phyloP scores from a whole-genome alignment of 2,113 vertebrate species.

The Riparia riparia region DNA sequence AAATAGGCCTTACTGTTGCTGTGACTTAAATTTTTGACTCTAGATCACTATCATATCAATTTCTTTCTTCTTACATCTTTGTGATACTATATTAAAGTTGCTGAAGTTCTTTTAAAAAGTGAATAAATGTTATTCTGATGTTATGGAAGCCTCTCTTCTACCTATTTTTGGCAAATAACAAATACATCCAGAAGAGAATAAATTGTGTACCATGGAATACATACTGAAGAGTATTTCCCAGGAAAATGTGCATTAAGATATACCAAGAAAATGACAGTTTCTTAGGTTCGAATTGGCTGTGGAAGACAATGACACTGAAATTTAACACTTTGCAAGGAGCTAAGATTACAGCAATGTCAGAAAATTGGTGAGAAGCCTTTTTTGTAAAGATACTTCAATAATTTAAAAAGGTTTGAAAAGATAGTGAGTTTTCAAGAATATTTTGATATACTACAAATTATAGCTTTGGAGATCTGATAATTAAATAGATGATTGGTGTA shows the following conservation, averaged over 20 bases:
- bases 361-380: neutral
- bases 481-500: neutral
- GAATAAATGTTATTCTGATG: neutral
- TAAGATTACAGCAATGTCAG: neutral
- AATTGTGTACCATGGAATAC: neutral
- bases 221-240: neutral
- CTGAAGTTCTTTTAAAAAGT: neutral
- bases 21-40: neutral
- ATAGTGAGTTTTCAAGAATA: neutral
- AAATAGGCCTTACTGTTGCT: neutral
- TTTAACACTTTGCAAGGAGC: neutral
- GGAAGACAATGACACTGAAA: neutral
- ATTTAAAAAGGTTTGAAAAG: neutral
- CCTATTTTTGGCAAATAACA: neutral
- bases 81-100: neutral
- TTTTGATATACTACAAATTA: neutral
- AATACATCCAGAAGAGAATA: neutral
- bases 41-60: neutral
- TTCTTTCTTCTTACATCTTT: neutral
- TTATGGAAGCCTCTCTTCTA: neutral
- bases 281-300: neutral
- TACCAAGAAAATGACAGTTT: neutral
- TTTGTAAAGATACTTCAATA: neutral
- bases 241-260: neutral
- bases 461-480: neutral